Evolutionary conservation across 2,797 vertebrate species (phyloP).

Genomic region (Phaenicophaeus curvirostris): DNA sequence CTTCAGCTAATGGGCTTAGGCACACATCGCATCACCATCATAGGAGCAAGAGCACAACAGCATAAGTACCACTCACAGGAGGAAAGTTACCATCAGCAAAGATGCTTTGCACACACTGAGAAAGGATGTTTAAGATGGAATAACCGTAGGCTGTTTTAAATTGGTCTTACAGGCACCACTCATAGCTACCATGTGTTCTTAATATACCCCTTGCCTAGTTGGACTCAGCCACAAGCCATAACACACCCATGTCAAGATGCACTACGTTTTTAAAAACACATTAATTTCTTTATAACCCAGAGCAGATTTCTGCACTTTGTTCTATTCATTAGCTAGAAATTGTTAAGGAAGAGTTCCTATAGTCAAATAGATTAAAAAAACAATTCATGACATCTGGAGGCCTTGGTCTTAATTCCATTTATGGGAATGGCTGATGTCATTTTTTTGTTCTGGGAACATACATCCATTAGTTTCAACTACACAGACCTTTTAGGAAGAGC

Average conservation of each 20-base stretch:
- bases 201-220: neutral
- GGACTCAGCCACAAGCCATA: neutral
- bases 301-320: slow-evolving; percentile 33
- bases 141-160: neutral
- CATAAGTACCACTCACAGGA: accelerated
- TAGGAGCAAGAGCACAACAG: neutral
- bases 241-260: slow-evolving; percentile 13
- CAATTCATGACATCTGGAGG: slow-evolving; percentile 41
- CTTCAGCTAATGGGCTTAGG: neutral
- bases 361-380: neutral
- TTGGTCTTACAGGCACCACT: neutral
- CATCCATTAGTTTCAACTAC: slow-evolving; percentile 5
- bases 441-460: slow-evolving; percentile 44
- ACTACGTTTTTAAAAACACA: neutral
- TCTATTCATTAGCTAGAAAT: slow-evolving; percentile 35
- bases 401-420: slow-evolving; percentile 3
- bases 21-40: neutral
- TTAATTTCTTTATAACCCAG: slow-evolving; percentile 30
- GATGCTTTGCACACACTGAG: neutral
- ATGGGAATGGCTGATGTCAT: slow-evolving; percentile 31
- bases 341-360: slow-evolving; percentile 16
- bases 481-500: neutral
- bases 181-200: neutral
- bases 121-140: neutral
- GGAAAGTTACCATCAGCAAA: neutral